These are phyloP conservation scores for Ovis canadensis DNA, from an alignment of 2,113 vertebrate genomes.

Conservation along the genomic window DNA sequence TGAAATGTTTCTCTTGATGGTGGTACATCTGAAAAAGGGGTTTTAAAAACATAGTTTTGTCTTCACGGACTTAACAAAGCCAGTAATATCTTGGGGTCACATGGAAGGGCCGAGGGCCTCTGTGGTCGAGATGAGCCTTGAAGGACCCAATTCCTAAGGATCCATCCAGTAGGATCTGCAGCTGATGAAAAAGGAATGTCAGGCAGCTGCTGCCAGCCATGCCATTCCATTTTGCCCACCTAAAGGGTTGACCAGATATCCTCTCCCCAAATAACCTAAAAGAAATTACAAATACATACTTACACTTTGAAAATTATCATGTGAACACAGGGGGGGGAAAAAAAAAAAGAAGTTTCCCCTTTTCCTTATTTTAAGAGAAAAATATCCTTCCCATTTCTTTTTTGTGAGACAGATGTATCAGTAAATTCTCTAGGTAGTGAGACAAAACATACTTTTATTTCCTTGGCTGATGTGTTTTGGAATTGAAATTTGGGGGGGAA, in stretches of 20 bases:
- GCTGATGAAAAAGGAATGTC: not conserved
- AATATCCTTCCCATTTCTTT: not conserved
- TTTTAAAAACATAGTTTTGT: conserved; percentile 52
- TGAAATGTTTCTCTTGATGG: conserved; percentile 67
- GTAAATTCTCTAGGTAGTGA: not conserved
- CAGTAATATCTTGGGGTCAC: not conserved
- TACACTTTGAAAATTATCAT: not conserved
- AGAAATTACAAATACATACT: not conserved
- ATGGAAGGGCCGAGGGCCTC: not conserved
- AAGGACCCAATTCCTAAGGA: not conserved
- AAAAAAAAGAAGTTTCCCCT: not conserved
- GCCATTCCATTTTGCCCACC: rapidly evolving
- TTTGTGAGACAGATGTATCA: not conserved
- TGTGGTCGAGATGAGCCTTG: not conserved
- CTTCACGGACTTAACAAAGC: not conserved
- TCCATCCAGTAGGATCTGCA: not conserved
- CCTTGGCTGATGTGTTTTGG: conserved; percentile 51
- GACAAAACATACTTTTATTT: conserved; percentile 25
- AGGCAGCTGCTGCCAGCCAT: not conserved
- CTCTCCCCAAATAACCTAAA: not conserved
- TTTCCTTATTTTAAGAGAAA: conserved; percentile 36
- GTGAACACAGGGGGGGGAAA: not conserved
- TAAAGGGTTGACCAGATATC: not conserved
- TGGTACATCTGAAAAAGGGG: conserved; percentile 23
- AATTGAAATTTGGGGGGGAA: conserved; percentile 29